Conservation (phyloP, 1,140 invertebrate genomes). For the Drosophila oshimai region DNA sequence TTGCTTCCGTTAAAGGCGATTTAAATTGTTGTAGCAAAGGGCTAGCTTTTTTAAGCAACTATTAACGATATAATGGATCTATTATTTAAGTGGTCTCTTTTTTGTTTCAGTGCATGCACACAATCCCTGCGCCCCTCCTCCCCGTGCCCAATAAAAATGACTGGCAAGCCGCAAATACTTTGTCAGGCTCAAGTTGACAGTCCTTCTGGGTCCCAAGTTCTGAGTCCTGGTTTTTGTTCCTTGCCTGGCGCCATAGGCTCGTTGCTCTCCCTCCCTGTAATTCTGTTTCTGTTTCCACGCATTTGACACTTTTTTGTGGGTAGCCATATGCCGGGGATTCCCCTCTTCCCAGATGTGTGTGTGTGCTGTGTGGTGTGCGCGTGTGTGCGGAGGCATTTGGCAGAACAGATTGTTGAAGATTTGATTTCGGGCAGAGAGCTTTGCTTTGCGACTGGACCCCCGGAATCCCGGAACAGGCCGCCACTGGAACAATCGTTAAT, state of each 20-base stretch:
- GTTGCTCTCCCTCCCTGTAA: background rate
- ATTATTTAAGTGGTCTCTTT: too few species aligned
- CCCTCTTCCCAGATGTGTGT: background rate
- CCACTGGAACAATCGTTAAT: conserved; percentile 66
- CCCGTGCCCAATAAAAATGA: conserved; percentile 61
- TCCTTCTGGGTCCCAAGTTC: conserved; percentile 49
- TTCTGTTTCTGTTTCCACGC: conserved; percentile 16
- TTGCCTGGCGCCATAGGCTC: conserved; percentile 30
- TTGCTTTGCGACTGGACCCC: conserved; percentile 26
- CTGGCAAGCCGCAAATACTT: conserved; percentile 78
- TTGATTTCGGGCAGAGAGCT: conserved; percentile 64
- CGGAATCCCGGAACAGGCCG: background rate
- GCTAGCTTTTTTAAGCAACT: too few species aligned
- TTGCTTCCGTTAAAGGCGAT: too few species aligned
- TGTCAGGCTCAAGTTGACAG: conserved; percentile 79
- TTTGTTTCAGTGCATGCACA: conserved; percentile 1
- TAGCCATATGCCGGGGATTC: conserved; percentile 14
- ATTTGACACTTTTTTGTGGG: conserved; percentile 69
- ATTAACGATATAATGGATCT: too few species aligned
- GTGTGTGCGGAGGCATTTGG: conserved; percentile 46
- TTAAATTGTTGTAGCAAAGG: too few species aligned
- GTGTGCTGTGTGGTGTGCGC: background rate
- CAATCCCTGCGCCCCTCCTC: background rate
- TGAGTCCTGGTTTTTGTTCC: conserved; percentile 8
- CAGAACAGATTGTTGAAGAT: conserved; percentile 74